A percentile compares a stretch with the other conserved stretches of the same genome.
Evolutionary conservation across 2,888 invertebrate species (phyloP).

Genomic region (Orthosia gracilis): DNA sequence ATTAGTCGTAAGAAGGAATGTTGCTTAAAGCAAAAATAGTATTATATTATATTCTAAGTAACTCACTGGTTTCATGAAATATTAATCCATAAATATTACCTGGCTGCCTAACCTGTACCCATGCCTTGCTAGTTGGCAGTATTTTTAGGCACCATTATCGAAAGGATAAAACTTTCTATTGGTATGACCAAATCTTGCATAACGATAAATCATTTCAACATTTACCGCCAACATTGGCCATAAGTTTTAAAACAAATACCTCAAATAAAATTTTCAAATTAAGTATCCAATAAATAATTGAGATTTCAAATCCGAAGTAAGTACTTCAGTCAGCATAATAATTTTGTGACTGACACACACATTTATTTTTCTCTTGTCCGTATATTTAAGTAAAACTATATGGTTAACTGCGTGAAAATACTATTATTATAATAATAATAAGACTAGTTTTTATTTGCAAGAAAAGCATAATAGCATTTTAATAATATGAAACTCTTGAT

Average conservation of each 20-base stretch:
- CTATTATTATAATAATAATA: slow-evolving; percentile 40
- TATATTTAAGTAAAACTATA: slow-evolving; percentile 42
- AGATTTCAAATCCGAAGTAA: slow-evolving; percentile 56
- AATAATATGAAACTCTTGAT: not conserved
- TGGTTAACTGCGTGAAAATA: slow-evolving; percentile 58
- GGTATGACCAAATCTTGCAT: not conserved
- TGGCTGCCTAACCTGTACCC: too few relatives aligned
- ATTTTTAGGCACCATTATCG: not conserved
- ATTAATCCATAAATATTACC: not conserved
- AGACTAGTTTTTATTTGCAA: slow-evolving; percentile 17
- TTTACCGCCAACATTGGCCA: not conserved
- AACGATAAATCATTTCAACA: not conserved
- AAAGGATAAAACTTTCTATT: not conserved
- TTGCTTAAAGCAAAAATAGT: not conserved
- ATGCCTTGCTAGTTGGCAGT: not conserved
- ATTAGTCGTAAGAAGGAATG: slow-evolving; percentile 15
- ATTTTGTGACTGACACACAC: slow-evolving; percentile 9
- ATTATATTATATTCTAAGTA: not conserved
- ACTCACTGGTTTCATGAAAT: slow-evolving; percentile 5
- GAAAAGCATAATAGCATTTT: not conserved
- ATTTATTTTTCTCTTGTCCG: not conserved
- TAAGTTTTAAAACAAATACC: not conserved
- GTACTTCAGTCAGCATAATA: slow-evolving; percentile 16
- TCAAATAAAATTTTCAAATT: not conserved
- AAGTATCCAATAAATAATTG: slow-evolving; percentile 40